These are phyloP conservation scores for Aurelia aurita DNA, from an alignment of 30 jellyfish, hydroid and myxozoan species.

Conservation along the genomic window DNA sequence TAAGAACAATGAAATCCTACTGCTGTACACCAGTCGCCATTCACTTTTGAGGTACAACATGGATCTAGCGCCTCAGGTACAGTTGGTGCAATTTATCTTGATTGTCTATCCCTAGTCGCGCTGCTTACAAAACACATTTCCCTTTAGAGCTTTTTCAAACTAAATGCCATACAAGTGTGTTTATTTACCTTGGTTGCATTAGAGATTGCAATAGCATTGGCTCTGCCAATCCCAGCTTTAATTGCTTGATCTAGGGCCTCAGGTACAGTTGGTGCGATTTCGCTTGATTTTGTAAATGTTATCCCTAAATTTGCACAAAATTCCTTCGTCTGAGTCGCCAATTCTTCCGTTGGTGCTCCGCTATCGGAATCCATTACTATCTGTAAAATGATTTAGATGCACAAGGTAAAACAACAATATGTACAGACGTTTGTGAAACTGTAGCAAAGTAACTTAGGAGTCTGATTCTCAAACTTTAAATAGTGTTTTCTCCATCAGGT, in stretches of 20 bases:
- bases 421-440: too few relatives aligned
- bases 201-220: slow-evolving; percentile 87
- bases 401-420: background rate
- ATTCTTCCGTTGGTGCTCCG: slow-evolving; percentile 82
- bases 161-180: too few relatives aligned
- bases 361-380: slow-evolving; percentile 78
- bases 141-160: too few relatives aligned
- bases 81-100: too few relatives aligned
- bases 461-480: too few relatives aligned
- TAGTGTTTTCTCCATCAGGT: too few relatives aligned
- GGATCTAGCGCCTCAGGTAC: slow-evolving; percentile 66
- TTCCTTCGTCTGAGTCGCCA: slow-evolving; percentile 54
- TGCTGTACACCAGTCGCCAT: too few relatives aligned
- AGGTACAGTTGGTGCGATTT: slow-evolving; percentile 78
- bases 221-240: slow-evolving; percentile 83
- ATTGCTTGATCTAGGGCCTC: slow-evolving; percentile 81
- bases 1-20: too few relatives aligned
- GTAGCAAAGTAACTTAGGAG: too few relatives aligned
- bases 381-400: slow-evolving; percentile 28
- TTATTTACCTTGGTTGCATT: slow-evolving; percentile 86
- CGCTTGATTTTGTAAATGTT: slow-evolving; percentile 74
- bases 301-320: slow-evolving; percentile 70
- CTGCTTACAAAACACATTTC: too few relatives aligned
- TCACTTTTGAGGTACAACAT: too few relatives aligned
- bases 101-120: too few relatives aligned